Conservation (phyloP, 2,797 vertebrate species). For the Pantherophis vulpinus region DNA sequence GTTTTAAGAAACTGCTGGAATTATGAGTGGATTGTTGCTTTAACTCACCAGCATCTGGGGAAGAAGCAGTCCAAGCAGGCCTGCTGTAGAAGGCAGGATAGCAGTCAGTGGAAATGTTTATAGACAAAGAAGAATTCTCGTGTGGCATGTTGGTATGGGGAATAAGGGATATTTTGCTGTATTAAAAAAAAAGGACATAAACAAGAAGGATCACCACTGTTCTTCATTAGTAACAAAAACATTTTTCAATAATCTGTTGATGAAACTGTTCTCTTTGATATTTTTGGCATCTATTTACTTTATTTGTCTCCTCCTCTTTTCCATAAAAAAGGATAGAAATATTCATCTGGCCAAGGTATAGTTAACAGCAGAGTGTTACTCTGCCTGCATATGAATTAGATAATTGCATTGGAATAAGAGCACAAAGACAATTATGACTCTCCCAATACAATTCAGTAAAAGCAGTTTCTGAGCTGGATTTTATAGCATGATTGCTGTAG, state of each 20-base stretch:
- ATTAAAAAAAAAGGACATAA: conserved; percentile 6
- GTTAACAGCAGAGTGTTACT: neutral
- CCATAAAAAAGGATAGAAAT: neutral
- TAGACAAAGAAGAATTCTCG: neutral
- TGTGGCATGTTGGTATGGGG: neutral
- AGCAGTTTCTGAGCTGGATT: neutral
- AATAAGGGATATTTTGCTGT: neutral
- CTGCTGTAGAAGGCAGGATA: neutral
- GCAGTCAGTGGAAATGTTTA: conserved; percentile 1
- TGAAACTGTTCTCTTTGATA: neutral
- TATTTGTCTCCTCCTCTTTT: neutral
- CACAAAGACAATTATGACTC: neutral
- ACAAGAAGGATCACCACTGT: neutral
- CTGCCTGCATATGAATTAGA: neutral
- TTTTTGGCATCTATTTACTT: neutral
- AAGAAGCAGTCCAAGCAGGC: neutral
- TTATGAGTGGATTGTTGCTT: neutral
- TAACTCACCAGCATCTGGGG: conserved; percentile 8
- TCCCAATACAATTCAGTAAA: neutral
- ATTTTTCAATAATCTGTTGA: neutral
- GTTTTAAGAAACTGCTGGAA: conserved; percentile 7
- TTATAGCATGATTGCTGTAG: neutral
- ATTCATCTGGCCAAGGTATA: neutral
- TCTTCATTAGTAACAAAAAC: neutral
- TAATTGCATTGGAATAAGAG: neutral